Evolutionary conservation across 2,888 invertebrate species (phyloP).

Genomic region (Napeogenes inachia): DNA sequence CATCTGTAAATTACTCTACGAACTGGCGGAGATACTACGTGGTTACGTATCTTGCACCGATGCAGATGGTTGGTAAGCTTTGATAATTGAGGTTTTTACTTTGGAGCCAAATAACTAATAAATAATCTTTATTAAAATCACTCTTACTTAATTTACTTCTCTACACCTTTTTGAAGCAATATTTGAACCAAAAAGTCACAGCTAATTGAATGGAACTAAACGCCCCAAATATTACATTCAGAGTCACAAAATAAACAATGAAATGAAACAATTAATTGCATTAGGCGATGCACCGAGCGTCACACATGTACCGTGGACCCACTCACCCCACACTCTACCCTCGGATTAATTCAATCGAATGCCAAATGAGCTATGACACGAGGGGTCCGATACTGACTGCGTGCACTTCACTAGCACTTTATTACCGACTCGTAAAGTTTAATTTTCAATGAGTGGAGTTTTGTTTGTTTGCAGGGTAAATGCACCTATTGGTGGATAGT

Average conservation of each 20-base stretch:
- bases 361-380: slow-evolving; percentile 73
- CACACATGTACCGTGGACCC: slow-evolving; percentile 69
- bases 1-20: too few relatives aligned
- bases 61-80: neutral
- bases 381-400: slow-evolving; percentile 35
- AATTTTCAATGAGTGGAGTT: slow-evolving; percentile 31
- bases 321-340: slow-evolving; percentile 45
- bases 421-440: slow-evolving; percentile 37
- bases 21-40: too few relatives aligned
- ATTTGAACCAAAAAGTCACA: too few relatives aligned
- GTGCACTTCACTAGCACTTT: slow-evolving; percentile 32
- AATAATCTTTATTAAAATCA: too few relatives aligned
- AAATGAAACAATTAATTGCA: slow-evolving; percentile 59
- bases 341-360: slow-evolving; percentile 73
- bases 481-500: slow-evolving; percentile 50
- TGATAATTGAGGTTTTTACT: neutral
- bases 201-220: neutral
- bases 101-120: too few relatives aligned
- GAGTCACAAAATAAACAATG: slow-evolving; percentile 43
- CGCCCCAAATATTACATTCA: slow-evolving; percentile 18
- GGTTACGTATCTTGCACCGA: too few relatives aligned
- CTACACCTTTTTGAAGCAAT: too few relatives aligned
- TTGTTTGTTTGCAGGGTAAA: slow-evolving; percentile 33
- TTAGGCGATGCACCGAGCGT: slow-evolving; percentile 49
- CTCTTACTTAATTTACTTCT: too few relatives aligned